phyloP scores from a whole-genome alignment of 2,888 invertebrate species.

The Andrena chrysosceles region DNA sequence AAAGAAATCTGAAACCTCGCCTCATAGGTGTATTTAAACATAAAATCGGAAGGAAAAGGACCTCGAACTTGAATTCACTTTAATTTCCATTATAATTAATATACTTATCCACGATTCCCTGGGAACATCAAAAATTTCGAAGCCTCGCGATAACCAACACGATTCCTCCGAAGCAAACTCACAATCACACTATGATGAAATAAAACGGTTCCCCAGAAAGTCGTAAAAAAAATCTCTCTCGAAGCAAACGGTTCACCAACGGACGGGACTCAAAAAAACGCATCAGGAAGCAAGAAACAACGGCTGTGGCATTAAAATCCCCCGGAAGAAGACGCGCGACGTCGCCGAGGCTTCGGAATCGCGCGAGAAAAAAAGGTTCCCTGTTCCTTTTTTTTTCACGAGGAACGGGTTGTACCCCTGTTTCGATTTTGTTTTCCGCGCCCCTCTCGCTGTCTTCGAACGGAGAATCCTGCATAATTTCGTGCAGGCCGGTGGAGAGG shows the following conservation, averaged over 20 bases:
- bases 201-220: conserved; percentile 25
- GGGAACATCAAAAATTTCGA: no score
- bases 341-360: conserved; percentile 48
- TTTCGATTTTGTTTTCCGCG: conserved; percentile 74
- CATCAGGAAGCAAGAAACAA: conserved; percentile 52
- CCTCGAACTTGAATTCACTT: no score
- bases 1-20: no score
- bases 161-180: neutral
- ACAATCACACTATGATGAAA: neutral
- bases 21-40: no score
- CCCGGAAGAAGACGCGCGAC: conserved; percentile 72
- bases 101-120: no score
- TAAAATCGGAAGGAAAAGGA: no score
- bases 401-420: conserved; percentile 70
- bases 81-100: no score
- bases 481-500: conserved; percentile 52
- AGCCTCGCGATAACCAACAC: no score
- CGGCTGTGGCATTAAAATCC: conserved; percentile 71
- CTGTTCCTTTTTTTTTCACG: conserved; percentile 47
- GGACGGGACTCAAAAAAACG: conserved; percentile 32
- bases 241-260: conserved; percentile 53
- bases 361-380: conserved; percentile 56
- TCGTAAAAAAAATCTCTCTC: conserved; percentile 28
- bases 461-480: conserved; percentile 72
- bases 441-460: conserved; percentile 55